Evolutionary conservation across 2,113 vertebrate genomes (phyloP), one percentile per base, ranked within the genome.

Genomic region (Gymnocephalus cernua): DNA sequence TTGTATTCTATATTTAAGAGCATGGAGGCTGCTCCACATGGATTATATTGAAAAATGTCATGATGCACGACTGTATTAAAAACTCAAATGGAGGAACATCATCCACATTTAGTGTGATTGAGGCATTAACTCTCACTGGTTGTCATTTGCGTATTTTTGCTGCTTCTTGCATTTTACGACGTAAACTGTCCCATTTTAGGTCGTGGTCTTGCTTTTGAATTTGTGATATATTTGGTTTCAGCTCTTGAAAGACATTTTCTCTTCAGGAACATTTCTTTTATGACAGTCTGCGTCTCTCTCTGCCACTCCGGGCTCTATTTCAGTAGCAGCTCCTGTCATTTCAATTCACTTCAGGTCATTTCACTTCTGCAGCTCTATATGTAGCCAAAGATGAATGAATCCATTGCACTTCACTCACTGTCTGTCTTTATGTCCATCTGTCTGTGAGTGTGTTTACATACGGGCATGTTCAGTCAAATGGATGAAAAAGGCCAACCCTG

Each of bases 1-100:
- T 67, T 64, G 1, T 51, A 48, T 73, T 82, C 78, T 88, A 88
- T 84, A 88, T 89, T 86, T 88, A 75, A 82, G 41, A 87, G 85
- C 78, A 61, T 54, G 72, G 47, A 63, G 75, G 75, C 64, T 51
- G 66, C 72, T 75, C 68, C 47, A 64, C 77, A 71, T 65, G 80
- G 85, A 86, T 86, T 83, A 77, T 23, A 82, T 44, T 32, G n/a
- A 68, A 16, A 61, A 66, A 73, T 61, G 76, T 35, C 64, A 66
- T 61, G 56, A 80, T n/a, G 15, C 66, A 35, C 27, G 59, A 13
- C 41, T 63, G 27, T 59, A 72, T 82, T 48, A 78, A 19, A 56
- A 45, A 50, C 45, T 66, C 50, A 66, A 73, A 62, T 21, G 48
- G 48, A 74, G 47, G 57, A 64, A n/a, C 53, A 54, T 25, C 72